A percentile compares a stretch with the other conserved stretches of the same genome.
phyloP scores from a whole-genome alignment of 2,113 vertebrate genomes.

The Hylia prasina region DNA sequence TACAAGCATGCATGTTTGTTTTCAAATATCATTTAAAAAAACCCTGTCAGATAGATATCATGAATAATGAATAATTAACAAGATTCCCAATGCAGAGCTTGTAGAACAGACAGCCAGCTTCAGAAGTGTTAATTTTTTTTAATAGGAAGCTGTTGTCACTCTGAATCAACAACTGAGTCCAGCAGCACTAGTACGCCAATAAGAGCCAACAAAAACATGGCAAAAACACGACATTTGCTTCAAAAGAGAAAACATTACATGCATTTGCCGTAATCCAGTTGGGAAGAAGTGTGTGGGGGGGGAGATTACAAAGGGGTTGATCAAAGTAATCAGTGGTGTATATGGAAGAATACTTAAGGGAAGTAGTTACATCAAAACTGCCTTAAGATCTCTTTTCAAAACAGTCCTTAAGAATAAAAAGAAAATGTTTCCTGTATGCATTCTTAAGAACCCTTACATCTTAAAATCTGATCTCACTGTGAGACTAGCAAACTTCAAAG shows the following conservation, averaged over 20 bases:
- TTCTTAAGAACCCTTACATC: neutral
- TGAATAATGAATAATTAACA: neutral
- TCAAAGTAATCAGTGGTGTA: neutral
- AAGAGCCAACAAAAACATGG: conserved; percentile 20
- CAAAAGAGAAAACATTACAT: neutral
- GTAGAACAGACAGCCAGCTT: neutral
- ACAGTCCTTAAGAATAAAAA: conserved; percentile 16
- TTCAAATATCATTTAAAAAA: neutral
- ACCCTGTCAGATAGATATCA: neutral
- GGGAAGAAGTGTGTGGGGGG: neutral
- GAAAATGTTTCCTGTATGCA: conserved; percentile 1
- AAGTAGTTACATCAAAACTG: conserved; percentile 14
- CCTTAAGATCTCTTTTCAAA: neutral
- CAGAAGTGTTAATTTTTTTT: neutral
- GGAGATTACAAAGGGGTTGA: neutral
- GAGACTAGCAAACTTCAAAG: neutral
- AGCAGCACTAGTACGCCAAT: neutral
- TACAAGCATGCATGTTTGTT: neutral
- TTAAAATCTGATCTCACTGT: neutral
- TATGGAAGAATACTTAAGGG: neutral
- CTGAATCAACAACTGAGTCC: neutral
- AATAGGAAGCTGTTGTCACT: neutral
- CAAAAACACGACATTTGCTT: neutral
- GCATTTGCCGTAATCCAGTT: neutral
- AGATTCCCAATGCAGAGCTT: neutral